Evolutionary conservation across 2,888 invertebrate genomes (phyloP), one percentile per base, ranked within the genome.

Genomic region (Cataglyphis livida): DNA sequence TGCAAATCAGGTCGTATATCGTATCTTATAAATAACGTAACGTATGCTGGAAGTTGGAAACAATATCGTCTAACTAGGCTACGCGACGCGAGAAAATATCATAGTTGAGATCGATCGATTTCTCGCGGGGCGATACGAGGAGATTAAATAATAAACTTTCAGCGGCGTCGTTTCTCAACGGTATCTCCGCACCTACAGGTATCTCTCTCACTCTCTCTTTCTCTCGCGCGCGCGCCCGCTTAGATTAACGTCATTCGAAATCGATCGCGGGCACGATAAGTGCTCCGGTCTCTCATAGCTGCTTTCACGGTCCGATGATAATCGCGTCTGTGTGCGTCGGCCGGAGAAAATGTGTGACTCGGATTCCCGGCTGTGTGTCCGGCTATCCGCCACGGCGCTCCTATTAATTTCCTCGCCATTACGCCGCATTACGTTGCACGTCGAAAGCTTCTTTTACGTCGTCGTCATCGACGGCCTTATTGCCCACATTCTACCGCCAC

Each of bases 181-280:
- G 41, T 35, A 38, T 28, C n/a, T 7, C 57, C 38, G 57, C 78
- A 18, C 28, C 61, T 32, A 35, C n/a, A 18, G 76, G 18, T 70
- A 70, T 41, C 78, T 59, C 15, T 35, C 38, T 44, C 65, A 28
- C 44, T n/a, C 51, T 51, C n/a, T 59, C 78, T 71, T 4, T n/a
- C n/a, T 48, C 38, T 15, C 51, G 1, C 7, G 0, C 48, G 6
- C 64, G 64, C 66, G 35, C 70, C 54, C 78, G 70, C 57, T 32
- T 79, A 78, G 78, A 78, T 79, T 59, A 79, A 79, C 73, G 78
- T 79, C 78, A 71, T 71, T 79, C 71, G 78, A 79, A 79, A 71
- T 79, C 78, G 78, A 79, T 79, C 78, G 78, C 73, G 73, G 51
- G 59, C 73, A 35, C 78, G 78, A 71, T 71, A 79, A 79, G 73